phyloP scores from a whole-genome alignment of 2,797 vertebrate species.

The Anguilla obscura region DNA sequence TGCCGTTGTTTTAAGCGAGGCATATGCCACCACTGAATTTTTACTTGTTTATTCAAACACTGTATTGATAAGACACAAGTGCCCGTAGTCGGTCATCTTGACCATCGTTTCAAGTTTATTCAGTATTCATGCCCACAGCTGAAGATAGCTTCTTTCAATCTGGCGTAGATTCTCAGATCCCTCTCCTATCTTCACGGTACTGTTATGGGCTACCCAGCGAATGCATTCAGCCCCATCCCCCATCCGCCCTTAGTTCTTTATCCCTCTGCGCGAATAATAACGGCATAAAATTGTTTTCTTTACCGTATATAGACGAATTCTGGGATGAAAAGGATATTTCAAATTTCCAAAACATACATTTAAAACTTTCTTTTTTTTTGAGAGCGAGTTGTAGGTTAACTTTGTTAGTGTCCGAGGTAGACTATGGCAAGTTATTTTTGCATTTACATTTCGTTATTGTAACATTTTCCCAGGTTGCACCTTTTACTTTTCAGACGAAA shows the following conservation, averaged over 20 bases:
- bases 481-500: neutral
- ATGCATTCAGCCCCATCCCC: neutral
- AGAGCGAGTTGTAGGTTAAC: neutral
- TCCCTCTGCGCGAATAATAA: neutral
- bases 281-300: neutral
- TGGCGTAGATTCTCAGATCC: neutral
- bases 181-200: neutral
- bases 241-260: neutral
- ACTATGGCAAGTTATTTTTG: neutral
- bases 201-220: neutral
- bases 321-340: neutral
- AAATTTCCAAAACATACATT: neutral
- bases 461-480: neutral
- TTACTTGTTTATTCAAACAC: neutral
- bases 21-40: neutral
- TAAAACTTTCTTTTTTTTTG: neutral
- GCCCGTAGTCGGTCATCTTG: neutral
- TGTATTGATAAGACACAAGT: neutral
- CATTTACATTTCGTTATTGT: neutral
- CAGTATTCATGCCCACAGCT: constrained; percentile 29
- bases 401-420: neutral
- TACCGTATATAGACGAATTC: neutral
- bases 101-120: constrained; percentile 25
- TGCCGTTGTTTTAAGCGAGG: neutral
- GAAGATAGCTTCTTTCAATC: constrained; percentile 11